phyloP scores from a whole-genome alignment of 2,113 vertebrate species.

The Todiramphus chloris region DNA sequence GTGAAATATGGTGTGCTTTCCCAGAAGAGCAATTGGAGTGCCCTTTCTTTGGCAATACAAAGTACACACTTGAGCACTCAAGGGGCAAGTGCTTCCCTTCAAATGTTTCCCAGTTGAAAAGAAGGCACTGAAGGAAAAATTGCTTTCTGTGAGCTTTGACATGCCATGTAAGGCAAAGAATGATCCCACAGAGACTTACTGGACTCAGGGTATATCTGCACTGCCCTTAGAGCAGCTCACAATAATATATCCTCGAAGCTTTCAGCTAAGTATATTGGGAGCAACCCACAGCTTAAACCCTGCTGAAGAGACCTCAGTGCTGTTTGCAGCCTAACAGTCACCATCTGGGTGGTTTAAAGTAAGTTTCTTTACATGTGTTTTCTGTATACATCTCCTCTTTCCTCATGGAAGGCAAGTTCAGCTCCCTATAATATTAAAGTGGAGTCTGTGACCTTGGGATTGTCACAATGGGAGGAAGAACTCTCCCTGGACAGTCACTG shows the following conservation, averaged over 20 bases:
- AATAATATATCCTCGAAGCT: neutral
- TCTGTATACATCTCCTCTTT: neutral
- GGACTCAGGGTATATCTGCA: neutral
- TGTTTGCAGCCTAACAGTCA: neutral
- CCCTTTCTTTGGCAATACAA: slow-evolving; percentile 61
- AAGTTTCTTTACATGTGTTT: neutral
- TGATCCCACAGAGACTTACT: neutral
- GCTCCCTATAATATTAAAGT: neutral
- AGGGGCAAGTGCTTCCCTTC: slow-evolving; percentile 53
- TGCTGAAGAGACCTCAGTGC: rapidly evolving
- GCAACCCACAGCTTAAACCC: neutral
- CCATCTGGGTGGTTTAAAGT: neutral
- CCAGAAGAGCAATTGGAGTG: slow-evolving; percentile 61
- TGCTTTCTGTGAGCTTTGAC: slow-evolving; percentile 38
- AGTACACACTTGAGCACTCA: slow-evolving; percentile 63
- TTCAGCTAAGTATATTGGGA: neutral
- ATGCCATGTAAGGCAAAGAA: slow-evolving; percentile 13
- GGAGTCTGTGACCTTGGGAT: neutral
- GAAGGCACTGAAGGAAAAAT: slow-evolving; percentile 56
- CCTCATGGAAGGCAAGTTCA: neutral
- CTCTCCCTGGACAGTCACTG: neutral
- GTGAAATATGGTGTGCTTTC: slow-evolving; percentile 61
- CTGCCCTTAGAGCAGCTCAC: neutral
- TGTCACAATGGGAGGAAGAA: neutral
- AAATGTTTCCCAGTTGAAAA: slow-evolving; percentile 45